Conservation (phyloP, 2,888 invertebrate species). For the Ennomos erosarius region DNA sequence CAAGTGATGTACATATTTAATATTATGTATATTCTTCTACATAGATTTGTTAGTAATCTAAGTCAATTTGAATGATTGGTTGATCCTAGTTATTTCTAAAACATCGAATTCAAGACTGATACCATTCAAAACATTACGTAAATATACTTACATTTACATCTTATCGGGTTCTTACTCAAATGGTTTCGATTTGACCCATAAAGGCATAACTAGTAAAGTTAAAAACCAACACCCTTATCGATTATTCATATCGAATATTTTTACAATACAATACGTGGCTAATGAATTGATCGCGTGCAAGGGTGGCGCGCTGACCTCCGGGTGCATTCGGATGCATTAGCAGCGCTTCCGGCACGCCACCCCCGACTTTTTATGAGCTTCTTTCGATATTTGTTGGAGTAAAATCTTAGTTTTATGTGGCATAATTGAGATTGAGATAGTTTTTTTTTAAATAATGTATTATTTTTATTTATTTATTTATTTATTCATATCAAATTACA, state of each 20-base stretch:
- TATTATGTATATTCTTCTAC: no score
- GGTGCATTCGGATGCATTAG: slow-evolving; percentile 85
- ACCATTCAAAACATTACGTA: no score
- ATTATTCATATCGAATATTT: slow-evolving; percentile 43
- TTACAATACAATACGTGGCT: slow-evolving; percentile 65
- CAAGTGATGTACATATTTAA: no score
- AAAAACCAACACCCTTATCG: slow-evolving; percentile 32
- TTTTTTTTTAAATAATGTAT: no score
- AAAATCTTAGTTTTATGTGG: slow-evolving; percentile 19
- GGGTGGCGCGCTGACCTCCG: slow-evolving; percentile 49
- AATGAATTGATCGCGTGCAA: slow-evolving; percentile 81
- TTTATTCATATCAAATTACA: no score
- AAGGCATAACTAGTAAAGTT: slow-evolving; percentile 6
- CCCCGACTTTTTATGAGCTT: slow-evolving; percentile 45
- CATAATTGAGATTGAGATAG: slow-evolving; percentile 1
- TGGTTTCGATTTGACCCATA: not conserved
- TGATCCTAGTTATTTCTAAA: no score
- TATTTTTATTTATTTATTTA: no score
- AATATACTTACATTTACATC: no score
- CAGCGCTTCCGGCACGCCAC: slow-evolving; percentile 74
- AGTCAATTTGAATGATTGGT: no score
- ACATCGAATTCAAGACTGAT: no score
- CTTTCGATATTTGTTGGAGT: slow-evolving; percentile 27
- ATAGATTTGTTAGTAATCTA: no score
- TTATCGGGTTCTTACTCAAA: no score